Evolutionary conservation across 1,140 invertebrate species (phyloP), one percentile per base, ranked within the genome.

Genomic region (Chionoecetes opilio): DNA sequence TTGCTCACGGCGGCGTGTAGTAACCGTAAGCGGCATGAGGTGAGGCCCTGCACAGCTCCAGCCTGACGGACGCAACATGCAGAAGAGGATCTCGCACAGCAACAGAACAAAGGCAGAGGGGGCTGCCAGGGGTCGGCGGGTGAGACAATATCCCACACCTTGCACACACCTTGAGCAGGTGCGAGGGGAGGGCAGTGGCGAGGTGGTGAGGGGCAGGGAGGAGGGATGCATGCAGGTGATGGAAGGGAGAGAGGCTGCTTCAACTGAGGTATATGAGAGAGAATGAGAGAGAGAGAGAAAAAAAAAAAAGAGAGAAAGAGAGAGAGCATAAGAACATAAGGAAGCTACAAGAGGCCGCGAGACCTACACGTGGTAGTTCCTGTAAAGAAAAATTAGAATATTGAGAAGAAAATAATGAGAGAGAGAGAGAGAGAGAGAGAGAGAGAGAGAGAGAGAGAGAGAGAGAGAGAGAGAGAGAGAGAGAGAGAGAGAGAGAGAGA

Each of bases 91-190:
- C 92, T 34, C 38, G 63, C 92, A 85, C 84, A 17, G 82, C 82
- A 85, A 32, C 92, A 31, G 82, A 86, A 93, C 92, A 93, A 93
- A 93, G 92, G 38, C 82, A 38, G 75, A 35, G 31, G 26, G 90
- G 35, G 91, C 35, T 92, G 91, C 53, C 91, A 92, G 91, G 91
- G 32, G 91, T 92, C 63, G 31, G 46, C 91, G 35, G 31, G 46
- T 2, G 37, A 35, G 92, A 93, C 92, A 93, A 93, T 93, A 93
- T 53, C 84, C 92, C 92, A 93, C 92, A 93, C 92, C 92, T 93
- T 93, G 92, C 92, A 84, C 84, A 86, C 92, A 93, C 82, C 92
- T 93, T 93, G 92, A 86, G 92, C 92, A 93, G 92, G 92, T 93
- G 92, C 31, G 84, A 41, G 37, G 37, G 84, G 35, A 21, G 82